Conservation (phyloP, 2,797 vertebrate species). For the Enteromius thamalakanensis region DNA sequence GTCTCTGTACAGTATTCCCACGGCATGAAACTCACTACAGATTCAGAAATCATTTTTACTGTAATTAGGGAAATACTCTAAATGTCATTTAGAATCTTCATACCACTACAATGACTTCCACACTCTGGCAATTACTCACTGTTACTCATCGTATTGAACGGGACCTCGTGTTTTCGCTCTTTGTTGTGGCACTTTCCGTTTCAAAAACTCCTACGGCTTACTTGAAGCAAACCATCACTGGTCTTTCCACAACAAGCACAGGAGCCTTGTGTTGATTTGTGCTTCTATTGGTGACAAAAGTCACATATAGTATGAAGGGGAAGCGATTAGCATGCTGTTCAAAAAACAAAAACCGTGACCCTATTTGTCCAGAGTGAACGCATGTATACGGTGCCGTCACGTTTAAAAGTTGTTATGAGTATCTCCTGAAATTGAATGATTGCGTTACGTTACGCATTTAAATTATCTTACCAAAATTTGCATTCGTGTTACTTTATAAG, state of each 20-base stretch:
- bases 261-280: constrained; percentile 1
- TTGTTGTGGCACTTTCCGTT: constrained; percentile 84
- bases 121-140: constrained; percentile 50
- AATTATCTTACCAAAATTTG: background rate
- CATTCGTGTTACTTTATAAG: background rate
- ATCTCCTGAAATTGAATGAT: constrained; percentile 3
- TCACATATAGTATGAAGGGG: background rate
- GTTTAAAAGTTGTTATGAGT: background rate
- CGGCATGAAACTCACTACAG: constrained; percentile 49
- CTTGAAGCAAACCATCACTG: constrained; percentile 73
- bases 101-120: constrained; percentile 60
- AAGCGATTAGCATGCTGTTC: background rate
- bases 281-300: background rate
- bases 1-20: constrained; percentile 46
- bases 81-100: constrained; percentile 50
- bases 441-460: background rate
- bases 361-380: background rate
- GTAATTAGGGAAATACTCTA: constrained; percentile 61
- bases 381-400: background rate
- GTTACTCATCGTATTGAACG: constrained; percentile 49
- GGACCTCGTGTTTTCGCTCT: constrained; percentile 52
- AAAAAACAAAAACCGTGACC: background rate
- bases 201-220: constrained; percentile 84
- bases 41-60: constrained; percentile 55
- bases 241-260: constrained; percentile 55